Evolutionary conservation across 2,888 invertebrate species (phyloP).

Genomic region (Cataglyphis cursor): DNA sequence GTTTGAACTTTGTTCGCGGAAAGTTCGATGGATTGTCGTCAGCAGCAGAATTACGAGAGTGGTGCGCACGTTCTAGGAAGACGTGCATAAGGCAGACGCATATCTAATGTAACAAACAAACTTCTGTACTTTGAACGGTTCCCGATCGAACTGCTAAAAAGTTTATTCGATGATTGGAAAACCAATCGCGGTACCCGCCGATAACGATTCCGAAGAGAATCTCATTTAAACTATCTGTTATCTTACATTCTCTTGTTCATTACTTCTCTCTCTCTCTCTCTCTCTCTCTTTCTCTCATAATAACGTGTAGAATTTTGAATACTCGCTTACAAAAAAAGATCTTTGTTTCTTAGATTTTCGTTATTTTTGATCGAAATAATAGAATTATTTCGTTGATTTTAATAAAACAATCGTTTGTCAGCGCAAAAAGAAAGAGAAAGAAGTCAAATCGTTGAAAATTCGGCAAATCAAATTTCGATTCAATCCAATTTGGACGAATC

Average conservation of each 20-base stretch:
- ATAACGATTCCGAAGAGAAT: constrained; percentile 14
- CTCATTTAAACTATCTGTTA: constrained; percentile 23
- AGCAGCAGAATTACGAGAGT: constrained; percentile 59
- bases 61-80: constrained; percentile 28
- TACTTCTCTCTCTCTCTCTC: not conserved
- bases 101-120: constrained; percentile 54
- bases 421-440: not conserved
- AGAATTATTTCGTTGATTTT: constrained; percentile 1
- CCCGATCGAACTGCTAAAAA: constrained; percentile 27
- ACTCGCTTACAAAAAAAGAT: not conserved
- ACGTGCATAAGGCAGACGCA: constrained; percentile 28
- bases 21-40: constrained; percentile 65
- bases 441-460: constrained; percentile 9
- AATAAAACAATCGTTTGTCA: constrained; percentile 26
- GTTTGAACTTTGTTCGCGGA: constrained; percentile 54
- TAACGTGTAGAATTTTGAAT: constrained; percentile 5
- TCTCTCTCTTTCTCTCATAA: not conserved
- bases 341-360: not conserved
- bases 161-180: constrained; percentile 46
- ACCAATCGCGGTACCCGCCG: constrained; percentile 11
- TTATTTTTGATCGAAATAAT: not conserved
- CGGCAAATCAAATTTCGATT: constrained; percentile 28
- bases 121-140: constrained; percentile 25
- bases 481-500: constrained; percentile 24
- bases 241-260: constrained; percentile 17